Percentiles rank a stretch among this genome's conserved stretches.
Evolutionary conservation across 1,140 invertebrate genomes (phyloP).

Genomic region (Wasmannia auropunctata): DNA sequence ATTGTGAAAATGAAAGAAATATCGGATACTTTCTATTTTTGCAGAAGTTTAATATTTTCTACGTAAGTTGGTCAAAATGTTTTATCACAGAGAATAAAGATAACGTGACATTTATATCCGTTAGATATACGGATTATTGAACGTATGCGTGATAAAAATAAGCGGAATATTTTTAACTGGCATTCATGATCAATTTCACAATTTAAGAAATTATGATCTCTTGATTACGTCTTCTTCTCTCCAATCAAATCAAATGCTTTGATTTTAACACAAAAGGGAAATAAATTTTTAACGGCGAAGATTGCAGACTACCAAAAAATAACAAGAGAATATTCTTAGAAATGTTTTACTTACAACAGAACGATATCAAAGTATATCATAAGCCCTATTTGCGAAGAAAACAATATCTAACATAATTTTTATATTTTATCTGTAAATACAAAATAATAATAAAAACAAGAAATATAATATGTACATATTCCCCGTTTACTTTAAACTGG

Average conservation of each 20-base stretch:
- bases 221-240: not conserved
- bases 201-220: not conserved
- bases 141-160: not conserved
- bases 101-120: not conserved
- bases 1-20: not conserved
- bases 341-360: not conserved
- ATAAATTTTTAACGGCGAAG: not conserved
- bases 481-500: not conserved
- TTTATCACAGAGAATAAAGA: not conserved
- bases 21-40: not conserved
- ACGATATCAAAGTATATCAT: not conserved
- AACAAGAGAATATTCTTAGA: constrained; percentile 15
- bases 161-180: not conserved
- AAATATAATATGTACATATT: not conserved
- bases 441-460: too few species aligned
- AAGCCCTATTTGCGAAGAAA: not conserved
- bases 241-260: not conserved
- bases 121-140: not conserved
- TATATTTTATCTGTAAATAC: not conserved
- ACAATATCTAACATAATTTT: not conserved
- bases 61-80: not conserved
- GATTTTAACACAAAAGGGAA: not conserved
- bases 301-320: not conserved
- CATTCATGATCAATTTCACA: not conserved
- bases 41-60: not conserved